phyloP scores from a whole-genome alignment of 2,888 invertebrate genomes.

The Aporophyla lueneburgensis region DNA sequence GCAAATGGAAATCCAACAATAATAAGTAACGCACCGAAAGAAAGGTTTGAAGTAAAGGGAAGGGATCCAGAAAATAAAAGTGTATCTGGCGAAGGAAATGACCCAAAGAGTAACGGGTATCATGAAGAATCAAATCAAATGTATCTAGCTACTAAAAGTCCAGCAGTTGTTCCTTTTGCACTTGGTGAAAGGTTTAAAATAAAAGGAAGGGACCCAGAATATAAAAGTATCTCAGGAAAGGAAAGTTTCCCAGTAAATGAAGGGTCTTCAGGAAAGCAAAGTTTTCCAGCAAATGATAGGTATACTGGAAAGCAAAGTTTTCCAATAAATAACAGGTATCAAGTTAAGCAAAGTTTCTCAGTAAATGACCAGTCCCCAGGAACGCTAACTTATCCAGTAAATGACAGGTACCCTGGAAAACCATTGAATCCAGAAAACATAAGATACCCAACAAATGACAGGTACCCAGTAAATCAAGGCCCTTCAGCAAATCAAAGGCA shows the following conservation, averaged over 20 bases:
- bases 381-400: background rate
- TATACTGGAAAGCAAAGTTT: background rate
- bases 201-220: background rate
- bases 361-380: background rate
- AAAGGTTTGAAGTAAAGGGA: constrained; percentile 2
- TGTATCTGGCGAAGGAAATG: background rate
- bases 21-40: background rate
- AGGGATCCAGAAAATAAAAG: background rate
- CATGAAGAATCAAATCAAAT: background rate
- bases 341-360: background rate
- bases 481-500: background rate
- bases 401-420: background rate
- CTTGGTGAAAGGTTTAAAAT: background rate
- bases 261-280: background rate
- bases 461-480: background rate
- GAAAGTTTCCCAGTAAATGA: background rate
- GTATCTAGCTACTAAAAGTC: background rate
- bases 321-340: background rate
- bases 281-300: background rate
- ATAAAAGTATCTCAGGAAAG: background rate
- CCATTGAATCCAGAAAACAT: too few species aligned
- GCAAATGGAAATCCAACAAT: background rate
- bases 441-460: background rate
- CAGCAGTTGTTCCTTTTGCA: background rate
- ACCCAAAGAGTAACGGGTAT: background rate